Evolutionary conservation across 2,113 vertebrate genomes (phyloP).

Genomic region (Lycocorax pyrrhopterus): DNA sequence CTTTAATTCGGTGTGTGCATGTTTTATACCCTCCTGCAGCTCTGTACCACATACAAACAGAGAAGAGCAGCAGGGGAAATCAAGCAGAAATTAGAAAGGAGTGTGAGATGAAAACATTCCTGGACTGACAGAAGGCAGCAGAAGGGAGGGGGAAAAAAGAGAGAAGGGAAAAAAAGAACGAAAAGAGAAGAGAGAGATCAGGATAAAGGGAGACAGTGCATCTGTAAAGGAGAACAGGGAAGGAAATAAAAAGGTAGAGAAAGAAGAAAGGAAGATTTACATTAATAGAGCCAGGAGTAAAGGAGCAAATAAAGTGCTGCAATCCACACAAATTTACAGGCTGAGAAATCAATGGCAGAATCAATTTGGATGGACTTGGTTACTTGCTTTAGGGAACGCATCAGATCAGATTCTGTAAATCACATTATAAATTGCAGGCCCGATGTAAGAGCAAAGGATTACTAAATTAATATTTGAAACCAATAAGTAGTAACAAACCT

Average conservation of each 20-base stretch:
- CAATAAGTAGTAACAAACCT: neutral
- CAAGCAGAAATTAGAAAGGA: constrained; percentile 32
- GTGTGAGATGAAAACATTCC: constrained; percentile 2
- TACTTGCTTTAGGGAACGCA: constrained; percentile 11
- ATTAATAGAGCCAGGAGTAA: neutral
- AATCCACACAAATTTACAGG: constrained; percentile 20
- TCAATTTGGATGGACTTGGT: constrained; percentile 23
- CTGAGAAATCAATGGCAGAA: constrained; percentile 37
- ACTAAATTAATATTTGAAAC: constrained; percentile 6
- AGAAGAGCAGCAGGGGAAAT: constrained; percentile 37
- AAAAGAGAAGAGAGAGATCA: neutral
- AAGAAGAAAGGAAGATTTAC: neutral
- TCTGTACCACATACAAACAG: constrained; percentile 10
- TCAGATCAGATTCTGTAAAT: neutral
- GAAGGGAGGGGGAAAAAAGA: neutral
- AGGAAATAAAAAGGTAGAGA: neutral
- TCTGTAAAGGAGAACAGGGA: neutral
- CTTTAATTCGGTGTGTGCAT: neutral
- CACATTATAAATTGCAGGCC: neutral
- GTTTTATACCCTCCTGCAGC: constrained; percentile 26
- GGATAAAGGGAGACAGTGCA: neutral
- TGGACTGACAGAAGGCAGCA: neutral
- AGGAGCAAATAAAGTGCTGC: neutral
- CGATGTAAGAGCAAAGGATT: neutral
- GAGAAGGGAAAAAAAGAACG: neutral